Evolutionary conservation across 2,797 vertebrate genomes (phyloP).

Genomic region (Erpetoichthys calabaricus): DNA sequence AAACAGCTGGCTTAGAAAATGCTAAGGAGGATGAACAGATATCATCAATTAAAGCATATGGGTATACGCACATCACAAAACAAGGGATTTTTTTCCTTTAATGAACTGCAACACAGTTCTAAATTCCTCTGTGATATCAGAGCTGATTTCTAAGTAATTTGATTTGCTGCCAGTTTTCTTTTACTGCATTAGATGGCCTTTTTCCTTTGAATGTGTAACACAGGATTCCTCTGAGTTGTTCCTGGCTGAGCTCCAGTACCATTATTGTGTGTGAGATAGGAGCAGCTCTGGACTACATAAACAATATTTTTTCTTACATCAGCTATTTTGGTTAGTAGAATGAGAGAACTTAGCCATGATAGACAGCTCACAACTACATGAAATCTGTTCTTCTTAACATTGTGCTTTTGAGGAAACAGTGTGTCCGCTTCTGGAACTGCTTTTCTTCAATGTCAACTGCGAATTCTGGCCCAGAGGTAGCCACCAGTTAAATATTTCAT

Average conservation of each 20-base stretch:
- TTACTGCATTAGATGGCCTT: neutral
- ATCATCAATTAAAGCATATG: too few species aligned
- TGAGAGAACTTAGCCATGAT: neutral
- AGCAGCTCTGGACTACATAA: neutral
- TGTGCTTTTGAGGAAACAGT: neutral
- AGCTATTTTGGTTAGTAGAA: neutral
- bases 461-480: slow-evolving; percentile 1
- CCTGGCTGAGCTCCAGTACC: too few species aligned
- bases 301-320: neutral
- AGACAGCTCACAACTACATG: neutral
- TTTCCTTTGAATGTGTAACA: neutral
- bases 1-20: too few species aligned
- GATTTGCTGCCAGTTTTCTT: too few species aligned
- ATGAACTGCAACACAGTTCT: too few species aligned
- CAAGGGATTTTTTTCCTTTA: too few species aligned
- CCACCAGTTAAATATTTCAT: neutral
- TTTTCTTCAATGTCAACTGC: slow-evolving; percentile 1
- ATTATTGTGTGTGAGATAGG: neutral
- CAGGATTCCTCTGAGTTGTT: neutral
- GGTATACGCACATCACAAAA: too few species aligned
- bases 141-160: too few species aligned
- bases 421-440: neutral
- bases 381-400: slow-evolving; percentile 1
- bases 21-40: too few species aligned
- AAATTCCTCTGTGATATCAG: too few species aligned